A percentile compares a stretch with the other conserved stretches of the same genome.
Evolutionary conservation across 2,888 invertebrate species (phyloP).

Genomic region (Cerastis leucographa): DNA sequence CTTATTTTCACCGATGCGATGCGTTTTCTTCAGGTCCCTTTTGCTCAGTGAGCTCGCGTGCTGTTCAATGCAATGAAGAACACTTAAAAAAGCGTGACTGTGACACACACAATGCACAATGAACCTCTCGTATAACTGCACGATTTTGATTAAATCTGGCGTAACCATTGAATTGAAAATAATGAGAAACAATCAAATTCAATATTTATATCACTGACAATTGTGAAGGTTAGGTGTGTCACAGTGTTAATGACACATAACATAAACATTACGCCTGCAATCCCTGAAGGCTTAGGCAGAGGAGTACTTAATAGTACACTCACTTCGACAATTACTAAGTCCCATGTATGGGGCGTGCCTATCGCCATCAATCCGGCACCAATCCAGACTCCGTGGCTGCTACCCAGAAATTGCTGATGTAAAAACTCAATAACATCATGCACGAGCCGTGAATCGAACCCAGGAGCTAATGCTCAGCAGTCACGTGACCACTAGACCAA

Average conservation of each 20-base stretch:
- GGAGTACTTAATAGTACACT: no score
- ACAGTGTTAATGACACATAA: not conserved
- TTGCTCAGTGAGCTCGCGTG: not conserved
- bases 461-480: no score
- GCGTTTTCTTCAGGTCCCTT: not conserved
- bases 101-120: constrained; percentile 8
- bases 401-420: no score
- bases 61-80: not conserved
- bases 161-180: not conserved
- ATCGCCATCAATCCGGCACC: no score
- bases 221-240: not conserved
- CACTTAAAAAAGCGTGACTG: not conserved
- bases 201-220: constrained; percentile 12
- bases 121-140: not conserved
- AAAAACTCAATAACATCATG: no score
- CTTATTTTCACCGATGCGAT: not conserved
- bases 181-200: constrained; percentile 6
- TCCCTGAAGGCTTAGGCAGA: no score
- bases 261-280: no score
- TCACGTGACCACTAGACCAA: no score
- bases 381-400: no score
- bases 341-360: no score
- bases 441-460: no score
- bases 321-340: no score
- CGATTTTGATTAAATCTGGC: not conserved